Evolutionary conservation across 2,888 invertebrate species (phyloP).

Genomic region (Gryllus longicercus): DNA sequence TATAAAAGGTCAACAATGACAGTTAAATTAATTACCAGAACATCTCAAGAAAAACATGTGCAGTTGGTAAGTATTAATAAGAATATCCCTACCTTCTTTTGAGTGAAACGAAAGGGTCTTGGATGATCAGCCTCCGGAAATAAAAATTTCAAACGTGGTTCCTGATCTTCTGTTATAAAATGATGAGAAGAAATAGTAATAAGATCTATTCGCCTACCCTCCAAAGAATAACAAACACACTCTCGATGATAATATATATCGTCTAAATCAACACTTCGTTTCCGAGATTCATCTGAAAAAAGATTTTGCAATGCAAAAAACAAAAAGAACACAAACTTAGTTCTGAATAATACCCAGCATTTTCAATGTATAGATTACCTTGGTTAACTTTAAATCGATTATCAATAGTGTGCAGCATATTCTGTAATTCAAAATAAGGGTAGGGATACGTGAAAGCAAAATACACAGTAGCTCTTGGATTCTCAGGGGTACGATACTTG

Average conservation of each 20-base stretch:
- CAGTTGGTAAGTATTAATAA: slow-evolving; percentile 22
- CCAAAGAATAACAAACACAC: slow-evolving; percentile 72
- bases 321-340: not conserved
- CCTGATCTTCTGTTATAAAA: slow-evolving; percentile 68
- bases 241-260: slow-evolving; percentile 84
- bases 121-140: slow-evolving; percentile 66
- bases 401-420: slow-evolving; percentile 67
- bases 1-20: slow-evolving; percentile 22
- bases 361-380: slow-evolving; percentile 22
- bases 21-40: slow-evolving; percentile 23
- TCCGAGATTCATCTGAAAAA: slow-evolving; percentile 19
- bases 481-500: slow-evolving; percentile 67
- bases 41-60: slow-evolving; percentile 22
- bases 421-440: slow-evolving; percentile 77
- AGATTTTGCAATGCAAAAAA: not conserved
- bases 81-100: slow-evolving; percentile 65
- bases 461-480: slow-evolving; percentile 68
- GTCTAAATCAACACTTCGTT: slow-evolving; percentile 47
- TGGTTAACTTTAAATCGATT: slow-evolving; percentile 49
- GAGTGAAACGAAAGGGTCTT: slow-evolving; percentile 69
- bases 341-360: not conserved
- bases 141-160: slow-evolving; percentile 66
- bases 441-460: slow-evolving; percentile 91
- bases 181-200: slow-evolving; percentile 79
- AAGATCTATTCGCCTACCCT: slow-evolving; percentile 73